phyloP scores from a whole-genome alignment of 2,888 invertebrate species.

The Papilio gigon region DNA sequence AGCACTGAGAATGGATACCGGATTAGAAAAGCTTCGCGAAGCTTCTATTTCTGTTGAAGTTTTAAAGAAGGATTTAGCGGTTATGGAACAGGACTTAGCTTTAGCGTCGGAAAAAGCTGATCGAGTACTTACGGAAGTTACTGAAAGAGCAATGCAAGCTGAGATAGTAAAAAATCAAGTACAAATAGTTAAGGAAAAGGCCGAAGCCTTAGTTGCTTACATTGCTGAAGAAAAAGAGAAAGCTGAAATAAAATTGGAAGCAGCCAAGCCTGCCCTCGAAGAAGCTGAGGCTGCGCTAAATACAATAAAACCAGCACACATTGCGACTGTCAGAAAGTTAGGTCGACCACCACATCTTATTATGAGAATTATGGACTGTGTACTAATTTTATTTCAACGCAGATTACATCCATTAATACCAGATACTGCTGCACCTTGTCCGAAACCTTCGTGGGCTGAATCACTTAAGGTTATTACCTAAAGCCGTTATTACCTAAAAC shows the following conservation, averaged over 20 bases:
- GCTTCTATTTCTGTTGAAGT: slow-evolving; percentile 96
- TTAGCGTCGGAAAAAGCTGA: slow-evolving; percentile 96
- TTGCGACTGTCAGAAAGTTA: slow-evolving; percentile 96
- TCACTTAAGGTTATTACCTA: slow-evolving; percentile 91
- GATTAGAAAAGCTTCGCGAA: slow-evolving; percentile 96
- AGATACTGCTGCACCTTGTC: slow-evolving; percentile 91
- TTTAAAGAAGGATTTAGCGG: slow-evolving; percentile 94
- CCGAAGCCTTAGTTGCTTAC: slow-evolving; percentile 92
- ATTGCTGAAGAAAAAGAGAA: slow-evolving; percentile 95
- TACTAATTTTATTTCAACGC: slow-evolving; percentile 94
- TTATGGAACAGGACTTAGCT: slow-evolving; percentile 96
- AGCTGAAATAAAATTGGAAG: slow-evolving; percentile 96
- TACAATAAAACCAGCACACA: slow-evolving; percentile 98
- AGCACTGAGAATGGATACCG: slow-evolving; percentile 96
- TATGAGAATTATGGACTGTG: slow-evolving; percentile 99
- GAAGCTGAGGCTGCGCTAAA: slow-evolving; percentile 97
- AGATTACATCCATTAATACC: slow-evolving; percentile 91
- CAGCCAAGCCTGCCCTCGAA: slow-evolving; percentile 96
- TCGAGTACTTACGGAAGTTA: slow-evolving; percentile 93
- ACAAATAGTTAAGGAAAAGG: slow-evolving; percentile 97
- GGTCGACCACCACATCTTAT: slow-evolving; percentile 98
- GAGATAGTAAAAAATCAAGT: slow-evolving; percentile 98
- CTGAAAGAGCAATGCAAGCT: slow-evolving; percentile 96
- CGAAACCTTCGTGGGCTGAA: slow-evolving; percentile 98
- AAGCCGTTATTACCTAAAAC: slow-evolving; percentile 17